phyloP scores from a whole-genome alignment of 2,797 vertebrate species.

The Microctenopoma stevenorrisi region DNA sequence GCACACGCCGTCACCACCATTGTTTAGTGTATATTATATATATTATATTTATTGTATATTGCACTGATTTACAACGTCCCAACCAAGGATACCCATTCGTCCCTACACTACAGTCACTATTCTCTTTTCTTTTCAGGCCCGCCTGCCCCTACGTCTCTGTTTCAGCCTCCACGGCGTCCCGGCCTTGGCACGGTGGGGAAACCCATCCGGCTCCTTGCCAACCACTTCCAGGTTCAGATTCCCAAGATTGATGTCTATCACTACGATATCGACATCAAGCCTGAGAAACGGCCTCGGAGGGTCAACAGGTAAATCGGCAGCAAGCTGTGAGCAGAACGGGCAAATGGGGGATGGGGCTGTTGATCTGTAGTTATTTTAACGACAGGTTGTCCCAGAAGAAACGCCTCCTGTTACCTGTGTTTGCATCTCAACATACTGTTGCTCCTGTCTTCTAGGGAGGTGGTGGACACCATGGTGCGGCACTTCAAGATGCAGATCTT shows the following conservation, averaged over 20 bases:
- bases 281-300: constrained; percentile 96
- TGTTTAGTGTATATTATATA: neutral
- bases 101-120: no score
- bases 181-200: constrained; percentile 98
- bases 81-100: neutral
- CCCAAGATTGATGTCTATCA: constrained; percentile 99
- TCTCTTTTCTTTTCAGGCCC: constrained; percentile 74
- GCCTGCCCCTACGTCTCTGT: constrained; percentile 92
- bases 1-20: neutral
- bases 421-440: neutral
- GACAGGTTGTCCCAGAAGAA: neutral
- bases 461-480: constrained; percentile 98
- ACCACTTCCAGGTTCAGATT: constrained; percentile 99
- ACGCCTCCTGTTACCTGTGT: no score
- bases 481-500: constrained; percentile 99
- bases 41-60: no score
- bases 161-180: constrained; percentile 97
- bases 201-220: constrained; percentile 97
- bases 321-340: neutral
- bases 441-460: constrained; percentile 85
- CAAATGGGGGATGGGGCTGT: neutral
- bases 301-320: constrained; percentile 92
- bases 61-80: neutral
- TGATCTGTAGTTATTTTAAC: neutral
- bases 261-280: constrained; percentile 99